Base-by-base conservation (phyloP, 2,797 vertebrate genomes). In the Spondyliosoma cantharus region DNA sequence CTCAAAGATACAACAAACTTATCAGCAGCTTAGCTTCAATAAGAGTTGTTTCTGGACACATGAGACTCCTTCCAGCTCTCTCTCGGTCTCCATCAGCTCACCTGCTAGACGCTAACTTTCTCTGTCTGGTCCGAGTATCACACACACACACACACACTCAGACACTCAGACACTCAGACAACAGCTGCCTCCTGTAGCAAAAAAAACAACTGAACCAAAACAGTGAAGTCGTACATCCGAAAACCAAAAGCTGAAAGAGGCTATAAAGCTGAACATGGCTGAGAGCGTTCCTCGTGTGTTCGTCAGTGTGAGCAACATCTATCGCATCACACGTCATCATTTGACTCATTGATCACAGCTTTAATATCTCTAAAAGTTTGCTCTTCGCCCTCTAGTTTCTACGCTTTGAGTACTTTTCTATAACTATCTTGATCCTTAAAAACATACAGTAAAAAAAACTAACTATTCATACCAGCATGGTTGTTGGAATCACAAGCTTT, bases 211-310 rank as follows among this genome's bases (percentile, higher is more conserved):
- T 9, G 11, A 71, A 45, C 27, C 59, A 50, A 45, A 65, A 69
- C 7, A 50, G 46, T 17, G 0, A 59, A 42, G 29, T 3, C 52
- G 3, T 0, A 25, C 2, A 13, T 3, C 19, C 25, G 14, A 50
- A 53, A 74, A 74, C 50, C 54, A 49, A 68, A 78, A 32, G 4
- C 61, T 57, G 0, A 45, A 29, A 59, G 29, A 71, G 3, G 48
- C 19, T 27, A 4, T 15, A 37, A 73, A 16, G 6, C 32, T 22
- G 7, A 5, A 4, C 0, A 0, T n/a, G 37, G 20, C 77, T 68
- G 54, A 43, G 0, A 17, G 29, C 13, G 25, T 7, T 8, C 17
- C 7, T 7, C 27, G 54, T 57, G 37, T 29, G 14, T 15, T 15
- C 13, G 22, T 37, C 37, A 37, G 37, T 37, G 11, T 9, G n/a